These are phyloP conservation scores for Julus scandinavius DNA, from an alignment of 2,888 invertebrate genomes.

Conservation along the genomic window DNA sequence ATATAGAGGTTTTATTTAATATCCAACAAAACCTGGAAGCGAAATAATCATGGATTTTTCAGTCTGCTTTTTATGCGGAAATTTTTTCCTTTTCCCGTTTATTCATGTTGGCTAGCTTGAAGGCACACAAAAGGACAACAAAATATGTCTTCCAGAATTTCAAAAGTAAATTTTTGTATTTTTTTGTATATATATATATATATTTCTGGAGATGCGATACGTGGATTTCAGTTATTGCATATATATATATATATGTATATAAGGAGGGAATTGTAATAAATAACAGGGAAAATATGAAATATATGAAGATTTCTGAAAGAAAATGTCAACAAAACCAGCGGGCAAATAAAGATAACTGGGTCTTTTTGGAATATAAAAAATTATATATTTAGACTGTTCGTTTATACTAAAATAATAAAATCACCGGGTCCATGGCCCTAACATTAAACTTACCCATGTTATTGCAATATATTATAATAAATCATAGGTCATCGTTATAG, in stretches of 20 bases:
- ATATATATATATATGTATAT: not conserved
- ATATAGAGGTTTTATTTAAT: not conserved
- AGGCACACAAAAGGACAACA: constrained; percentile 22
- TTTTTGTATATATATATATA: not conserved
- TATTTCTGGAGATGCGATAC: not conserved
- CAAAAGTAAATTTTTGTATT: not conserved
- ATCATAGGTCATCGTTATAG: no score
- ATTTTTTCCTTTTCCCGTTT: not conserved
- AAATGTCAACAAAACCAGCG: not conserved
- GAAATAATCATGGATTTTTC: constrained; percentile 41
- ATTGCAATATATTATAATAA: no score
- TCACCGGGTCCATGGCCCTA: no score
- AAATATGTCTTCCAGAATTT: constrained; percentile 4
- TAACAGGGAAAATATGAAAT: not conserved
- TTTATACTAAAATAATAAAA: no score
- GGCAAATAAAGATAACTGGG: not conserved
- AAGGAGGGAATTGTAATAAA: not conserved
- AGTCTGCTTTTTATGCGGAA: not conserved
- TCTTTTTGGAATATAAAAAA: no score
- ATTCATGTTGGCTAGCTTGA: not conserved
- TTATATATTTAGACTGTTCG: no score
- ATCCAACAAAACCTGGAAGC: not conserved
- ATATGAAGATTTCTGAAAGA: not conserved
- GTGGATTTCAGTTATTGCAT: not conserved
- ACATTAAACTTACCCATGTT: no score